These are phyloP conservation scores for Scolopax rusticola DNA, from an alignment of 2,797 vertebrate genomes.

Conservation along the genomic window DNA sequence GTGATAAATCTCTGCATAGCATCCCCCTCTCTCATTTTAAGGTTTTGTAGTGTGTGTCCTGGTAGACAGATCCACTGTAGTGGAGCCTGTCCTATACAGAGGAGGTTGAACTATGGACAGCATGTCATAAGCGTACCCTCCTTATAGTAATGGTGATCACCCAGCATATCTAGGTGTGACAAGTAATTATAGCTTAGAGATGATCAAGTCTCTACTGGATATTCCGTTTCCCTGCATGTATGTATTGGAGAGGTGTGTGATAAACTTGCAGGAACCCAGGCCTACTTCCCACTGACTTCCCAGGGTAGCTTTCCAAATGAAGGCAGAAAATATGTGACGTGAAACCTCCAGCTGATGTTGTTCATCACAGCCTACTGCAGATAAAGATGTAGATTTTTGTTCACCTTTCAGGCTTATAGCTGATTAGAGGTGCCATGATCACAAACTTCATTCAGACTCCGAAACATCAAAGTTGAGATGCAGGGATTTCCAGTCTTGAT, in stretches of 20 bases:
- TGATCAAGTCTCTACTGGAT: neutral
- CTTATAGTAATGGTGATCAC: neutral
- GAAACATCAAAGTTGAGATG: neutral
- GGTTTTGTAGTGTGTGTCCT: neutral
- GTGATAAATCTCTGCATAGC: neutral
- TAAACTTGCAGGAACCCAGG: neutral
- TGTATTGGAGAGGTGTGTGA: neutral
- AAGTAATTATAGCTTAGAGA: neutral
- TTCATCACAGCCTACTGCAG: neutral
- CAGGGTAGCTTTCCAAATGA: neutral
- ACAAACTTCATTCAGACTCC: neutral
- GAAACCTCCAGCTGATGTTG: neutral
- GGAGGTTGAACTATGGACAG: neutral
- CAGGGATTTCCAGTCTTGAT: neutral
- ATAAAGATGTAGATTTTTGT: neutral
- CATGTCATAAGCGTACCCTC: fast-evolving
- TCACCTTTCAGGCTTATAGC: neutral
- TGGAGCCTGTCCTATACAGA: neutral
- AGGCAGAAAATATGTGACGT: neutral
- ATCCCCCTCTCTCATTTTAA: neutral
- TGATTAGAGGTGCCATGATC: neutral
- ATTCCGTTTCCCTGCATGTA: neutral
- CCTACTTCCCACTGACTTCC: neutral
- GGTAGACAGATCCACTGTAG: neutral
- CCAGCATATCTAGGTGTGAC: neutral